Evolutionary conservation across 2,113 vertebrate species (phyloP).

Genomic region (Castor canadensis): DNA sequence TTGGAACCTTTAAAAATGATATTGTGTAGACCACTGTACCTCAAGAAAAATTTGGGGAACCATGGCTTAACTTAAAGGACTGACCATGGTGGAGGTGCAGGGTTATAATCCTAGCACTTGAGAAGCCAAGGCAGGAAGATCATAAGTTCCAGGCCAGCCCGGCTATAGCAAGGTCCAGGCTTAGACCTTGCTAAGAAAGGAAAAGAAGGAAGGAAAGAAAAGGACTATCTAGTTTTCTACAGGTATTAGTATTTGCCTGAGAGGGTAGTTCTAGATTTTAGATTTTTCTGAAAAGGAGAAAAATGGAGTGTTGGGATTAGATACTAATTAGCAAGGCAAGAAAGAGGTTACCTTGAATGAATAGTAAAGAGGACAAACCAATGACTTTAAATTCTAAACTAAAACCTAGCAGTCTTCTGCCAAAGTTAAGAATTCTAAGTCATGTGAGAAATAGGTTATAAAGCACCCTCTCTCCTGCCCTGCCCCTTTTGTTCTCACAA

Average conservation of each 20-base stretch:
- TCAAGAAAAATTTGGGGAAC: neutral
- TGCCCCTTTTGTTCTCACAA: neutral
- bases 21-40: neutral
- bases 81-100: neutral
- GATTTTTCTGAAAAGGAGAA: neutral
- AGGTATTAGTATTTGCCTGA: too few relatives aligned
- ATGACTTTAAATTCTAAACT: neutral
- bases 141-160: too few relatives aligned
- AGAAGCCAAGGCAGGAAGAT: neutral
- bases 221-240: too few relatives aligned
- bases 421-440: neutral
- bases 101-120: neutral
- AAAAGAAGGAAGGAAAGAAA: too few relatives aligned
- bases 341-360: neutral
- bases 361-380: neutral
- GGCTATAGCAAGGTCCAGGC: too few relatives aligned
- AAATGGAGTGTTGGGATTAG: neutral
- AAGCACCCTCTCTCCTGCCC: neutral
- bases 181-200: too few relatives aligned
- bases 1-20: neutral
- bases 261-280: neutral
- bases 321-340: neutral
- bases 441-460: neutral
- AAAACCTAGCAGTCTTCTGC: slow-evolving; percentile 4
- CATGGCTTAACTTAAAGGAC: neutral